Conservation (phyloP, 92 coral and sea anemone species). For the Actinernus sp. region DNA sequence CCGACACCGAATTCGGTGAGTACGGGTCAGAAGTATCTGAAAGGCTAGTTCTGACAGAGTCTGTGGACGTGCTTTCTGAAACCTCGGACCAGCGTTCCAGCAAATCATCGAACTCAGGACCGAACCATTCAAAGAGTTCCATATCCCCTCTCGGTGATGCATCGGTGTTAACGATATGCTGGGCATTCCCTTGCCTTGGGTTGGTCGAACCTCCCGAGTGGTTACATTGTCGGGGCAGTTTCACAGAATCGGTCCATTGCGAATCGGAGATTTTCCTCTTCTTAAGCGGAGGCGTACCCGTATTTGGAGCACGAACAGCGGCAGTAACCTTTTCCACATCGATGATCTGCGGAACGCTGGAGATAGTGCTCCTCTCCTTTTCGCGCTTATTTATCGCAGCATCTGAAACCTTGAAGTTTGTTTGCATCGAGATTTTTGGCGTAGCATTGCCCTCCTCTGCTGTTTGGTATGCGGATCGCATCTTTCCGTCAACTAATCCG, state of each 20-base stretch:
- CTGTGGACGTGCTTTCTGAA: slow-evolving; percentile 77
- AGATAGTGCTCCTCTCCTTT: too few species aligned
- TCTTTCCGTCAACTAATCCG: slow-evolving; percentile 12
- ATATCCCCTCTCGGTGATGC: slow-evolving; percentile 40
- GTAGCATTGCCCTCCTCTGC: too few species aligned
- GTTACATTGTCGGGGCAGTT: slow-evolving; percentile 50
- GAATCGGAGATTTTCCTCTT: slow-evolving; percentile 89
- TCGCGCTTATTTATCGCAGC: too few species aligned
- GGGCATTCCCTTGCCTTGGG: not conserved
- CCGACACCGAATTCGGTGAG: slow-evolving; percentile 84
- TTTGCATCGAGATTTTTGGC: too few species aligned
- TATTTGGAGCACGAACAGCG: slow-evolving; percentile 23
- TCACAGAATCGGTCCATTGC: slow-evolving; percentile 83
- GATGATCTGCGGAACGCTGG: slow-evolving; percentile 8
- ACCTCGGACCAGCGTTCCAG: slow-evolving; percentile 96
- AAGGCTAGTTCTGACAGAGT: slow-evolving; percentile 50
- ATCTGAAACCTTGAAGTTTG: too few species aligned
- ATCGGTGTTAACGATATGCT: slow-evolving; percentile 3
- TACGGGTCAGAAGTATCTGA: slow-evolving; percentile 88
- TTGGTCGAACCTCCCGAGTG: slow-evolving; percentile 18
- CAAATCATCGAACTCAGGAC: slow-evolving; percentile 94
- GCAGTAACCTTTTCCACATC: slow-evolving; percentile 38
- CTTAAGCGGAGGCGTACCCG: slow-evolving; percentile 56
- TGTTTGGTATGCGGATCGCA: not conserved
- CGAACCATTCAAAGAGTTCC: slow-evolving; percentile 86